Evolutionary conservation across 2,797 vertebrate species (phyloP).

Genomic region (Oreonectes daqikongensis): DNA sequence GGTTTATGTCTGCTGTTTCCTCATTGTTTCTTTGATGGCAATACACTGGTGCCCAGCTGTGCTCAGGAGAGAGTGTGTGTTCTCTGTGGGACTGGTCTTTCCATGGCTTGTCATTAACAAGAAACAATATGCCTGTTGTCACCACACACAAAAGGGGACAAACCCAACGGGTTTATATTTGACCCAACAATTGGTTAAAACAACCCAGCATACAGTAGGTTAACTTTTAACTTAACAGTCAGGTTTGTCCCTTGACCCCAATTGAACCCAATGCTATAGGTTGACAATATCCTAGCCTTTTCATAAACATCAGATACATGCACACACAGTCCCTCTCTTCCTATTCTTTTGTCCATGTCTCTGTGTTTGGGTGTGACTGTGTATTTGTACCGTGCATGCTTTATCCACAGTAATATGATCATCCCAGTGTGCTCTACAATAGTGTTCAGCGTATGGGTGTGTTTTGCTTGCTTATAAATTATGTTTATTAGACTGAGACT

Average conservation of each 20-base stretch:
- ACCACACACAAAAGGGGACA: too few relatives aligned
- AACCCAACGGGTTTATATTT: too few relatives aligned
- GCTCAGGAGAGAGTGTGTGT: conserved; percentile 1
- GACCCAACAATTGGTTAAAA: too few relatives aligned
- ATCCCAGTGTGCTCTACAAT: conserved; percentile 21
- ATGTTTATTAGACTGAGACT: conserved; percentile 34
- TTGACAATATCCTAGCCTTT: too few relatives aligned
- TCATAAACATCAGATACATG: too few relatives aligned
- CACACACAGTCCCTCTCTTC: background rate
- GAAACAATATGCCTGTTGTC: conserved; percentile 15
- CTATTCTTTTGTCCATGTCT: background rate
- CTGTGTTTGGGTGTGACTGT: conserved; percentile 30
- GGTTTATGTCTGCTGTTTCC: conserved; percentile 16
- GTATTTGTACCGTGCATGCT: conserved; percentile 28
- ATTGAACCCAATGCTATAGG: too few relatives aligned
- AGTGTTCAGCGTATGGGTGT: conserved; percentile 33
- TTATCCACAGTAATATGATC: conserved; percentile 45
- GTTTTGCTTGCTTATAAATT: conserved; percentile 43
- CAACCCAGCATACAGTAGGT: too few relatives aligned
- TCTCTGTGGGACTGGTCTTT: conserved; percentile 14
- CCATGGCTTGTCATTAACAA: conserved; percentile 10
- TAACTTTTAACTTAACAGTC: background rate
- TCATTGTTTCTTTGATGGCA: conserved; percentile 23
- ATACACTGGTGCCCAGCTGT: conserved; percentile 17
- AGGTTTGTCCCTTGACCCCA: too few relatives aligned